These are phyloP conservation scores for Smutsia gigantea DNA, from an alignment of 2,797 vertebrate species.

Conservation along the genomic window DNA sequence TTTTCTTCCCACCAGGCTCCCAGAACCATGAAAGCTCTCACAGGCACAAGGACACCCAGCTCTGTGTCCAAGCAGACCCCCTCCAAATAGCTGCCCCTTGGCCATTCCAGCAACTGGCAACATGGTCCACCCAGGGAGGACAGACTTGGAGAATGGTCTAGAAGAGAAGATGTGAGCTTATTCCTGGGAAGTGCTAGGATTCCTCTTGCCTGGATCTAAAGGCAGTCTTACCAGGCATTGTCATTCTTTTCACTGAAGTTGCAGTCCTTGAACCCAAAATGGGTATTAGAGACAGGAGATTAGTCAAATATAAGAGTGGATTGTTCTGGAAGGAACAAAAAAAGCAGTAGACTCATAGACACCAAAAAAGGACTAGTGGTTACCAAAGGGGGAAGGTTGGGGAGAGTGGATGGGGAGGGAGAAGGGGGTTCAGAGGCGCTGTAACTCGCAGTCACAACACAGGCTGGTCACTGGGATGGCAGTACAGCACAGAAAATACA, in stretches of 20 bases:
- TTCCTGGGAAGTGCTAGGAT: not conserved
- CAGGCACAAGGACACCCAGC: not conserved
- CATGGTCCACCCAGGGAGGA: not conserved
- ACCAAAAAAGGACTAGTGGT: no score
- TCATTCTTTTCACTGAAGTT: not conserved
- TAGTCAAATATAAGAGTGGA: not conserved
- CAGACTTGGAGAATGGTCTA: slow-evolving; percentile 18
- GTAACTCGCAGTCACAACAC: no score
- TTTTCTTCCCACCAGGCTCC: not conserved
- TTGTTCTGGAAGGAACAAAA: not conserved
- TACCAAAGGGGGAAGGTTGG: no score
- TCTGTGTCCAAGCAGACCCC: not conserved
- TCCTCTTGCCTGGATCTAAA: not conserved
- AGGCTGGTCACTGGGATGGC: no score
- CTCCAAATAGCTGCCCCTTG: not conserved
- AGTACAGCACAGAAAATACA: no score
- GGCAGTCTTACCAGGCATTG: not conserved
- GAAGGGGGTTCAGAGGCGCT: no score
- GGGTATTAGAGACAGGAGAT: not conserved
- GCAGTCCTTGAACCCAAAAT: not conserved
- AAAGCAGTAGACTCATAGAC: no score
- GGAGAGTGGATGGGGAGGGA: no score
- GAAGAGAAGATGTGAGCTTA: not conserved
- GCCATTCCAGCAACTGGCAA: not conserved
- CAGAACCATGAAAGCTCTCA: not conserved